Evolutionary conservation across 2,797 vertebrate genomes (phyloP), one percentile per base, ranked within the genome.

Genomic region (Darevskia nairensis): DNA sequence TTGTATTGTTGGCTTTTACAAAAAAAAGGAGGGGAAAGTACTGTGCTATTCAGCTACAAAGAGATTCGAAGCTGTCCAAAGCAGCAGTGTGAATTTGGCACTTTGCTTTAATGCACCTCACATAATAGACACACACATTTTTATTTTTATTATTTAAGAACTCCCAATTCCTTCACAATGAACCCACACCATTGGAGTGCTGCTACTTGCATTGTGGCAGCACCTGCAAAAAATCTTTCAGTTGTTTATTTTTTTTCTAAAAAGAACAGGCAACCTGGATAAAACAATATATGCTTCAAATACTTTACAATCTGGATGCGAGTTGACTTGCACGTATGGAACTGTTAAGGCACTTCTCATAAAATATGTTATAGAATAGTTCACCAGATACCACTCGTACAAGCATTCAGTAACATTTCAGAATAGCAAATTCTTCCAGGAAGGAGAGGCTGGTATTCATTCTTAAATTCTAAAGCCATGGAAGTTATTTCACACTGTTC

Each of bases 1-100:
- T 92, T 85, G 91, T 87, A 71, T 84, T 86, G 82, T 84, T 87
- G 89, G 88, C 32, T 80, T 85, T 94, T 88, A 80, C 80, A 6
- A 32, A 79, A 32, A 79, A 59, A 46, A 11, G 6, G 27, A 32
- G 50, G 25, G 35, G 23, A 29, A 15, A n/a, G 19, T 66, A 11
- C n/a, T 9, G 29, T 15, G 19, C 10, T 66, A 39, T 77, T 66
- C 5, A 50, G 15, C 32, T 86, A 35, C 68, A 71, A 80, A 80
- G 25, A 39, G 13, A 19, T 74, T 81, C 35, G 27, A 32, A n/a
- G 39, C 21, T 74, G 39, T 74, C 50, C 68, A 87, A 74, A 27
- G 59, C 72, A 85, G 27, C 78, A 59, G 27, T 44, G 6, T 61
- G 27, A 64, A 44, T 75, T 81, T 75, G 35, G 64, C 50, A 59